Conservation (phyloP, 2,797 vertebrate species). For the Notamacropus eugenii region DNA sequence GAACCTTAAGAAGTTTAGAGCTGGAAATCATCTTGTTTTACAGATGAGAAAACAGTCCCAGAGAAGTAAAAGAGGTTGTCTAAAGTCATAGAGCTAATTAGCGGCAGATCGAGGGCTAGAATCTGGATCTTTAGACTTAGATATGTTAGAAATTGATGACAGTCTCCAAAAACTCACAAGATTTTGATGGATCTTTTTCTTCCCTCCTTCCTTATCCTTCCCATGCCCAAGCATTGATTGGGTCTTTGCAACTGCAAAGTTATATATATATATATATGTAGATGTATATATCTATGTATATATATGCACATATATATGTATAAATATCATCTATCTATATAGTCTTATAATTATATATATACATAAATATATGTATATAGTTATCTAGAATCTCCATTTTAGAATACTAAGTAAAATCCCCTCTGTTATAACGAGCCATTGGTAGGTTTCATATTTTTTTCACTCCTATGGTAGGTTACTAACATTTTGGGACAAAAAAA, state of each 20-base stretch:
- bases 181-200: background rate
- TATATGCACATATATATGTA: too few relatives aligned
- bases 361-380: too few relatives aligned
- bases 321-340: too few relatives aligned
- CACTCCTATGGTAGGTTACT: constrained; percentile 19
- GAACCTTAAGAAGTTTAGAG: too few relatives aligned
- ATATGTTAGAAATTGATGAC: background rate
- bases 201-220: too few relatives aligned
- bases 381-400: constrained; percentile 14
- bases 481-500: constrained; percentile 62
- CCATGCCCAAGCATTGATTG: background rate
- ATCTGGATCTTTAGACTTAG: background rate
- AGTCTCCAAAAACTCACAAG: background rate
- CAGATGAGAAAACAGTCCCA: background rate
- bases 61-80: background rate
- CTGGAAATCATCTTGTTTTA: too few relatives aligned
- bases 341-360: too few relatives aligned
- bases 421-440: constrained; percentile 12
- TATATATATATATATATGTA: too few relatives aligned
- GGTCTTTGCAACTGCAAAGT: background rate
- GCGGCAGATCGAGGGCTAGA: background rate
- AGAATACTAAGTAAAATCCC: constrained; percentile 13
- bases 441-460: constrained; percentile 61
- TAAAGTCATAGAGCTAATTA: background rate
- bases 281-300: too few relatives aligned